Percentiles rank a stretch among this genome's conserved stretches.
Conservation (phyloP, 1,140 invertebrate genomes). For the Homarus americanus region DNA sequence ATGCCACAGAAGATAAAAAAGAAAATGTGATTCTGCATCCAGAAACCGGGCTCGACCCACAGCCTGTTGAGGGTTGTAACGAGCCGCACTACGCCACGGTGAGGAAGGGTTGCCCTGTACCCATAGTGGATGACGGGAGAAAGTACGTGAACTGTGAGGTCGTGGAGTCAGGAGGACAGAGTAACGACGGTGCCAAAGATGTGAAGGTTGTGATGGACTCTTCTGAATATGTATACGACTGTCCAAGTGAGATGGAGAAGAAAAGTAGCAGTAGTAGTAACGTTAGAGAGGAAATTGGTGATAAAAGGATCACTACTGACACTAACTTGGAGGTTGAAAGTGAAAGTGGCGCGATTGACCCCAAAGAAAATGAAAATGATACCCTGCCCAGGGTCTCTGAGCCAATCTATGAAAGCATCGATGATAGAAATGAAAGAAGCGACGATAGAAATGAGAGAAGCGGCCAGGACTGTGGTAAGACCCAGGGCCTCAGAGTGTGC, state of each 20-base stretch:
- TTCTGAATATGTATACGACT: slow-evolving; percentile 37
- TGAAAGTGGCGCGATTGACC: slow-evolving; percentile 17
- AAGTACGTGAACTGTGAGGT: not conserved
- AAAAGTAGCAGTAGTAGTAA: not conserved
- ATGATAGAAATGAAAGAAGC: slow-evolving; percentile 33
- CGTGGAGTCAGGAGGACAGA: not conserved
- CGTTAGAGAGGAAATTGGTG: not conserved
- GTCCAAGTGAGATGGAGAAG: not conserved
- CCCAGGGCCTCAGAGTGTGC: not conserved
- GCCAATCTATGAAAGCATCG: slow-evolving; percentile 62
- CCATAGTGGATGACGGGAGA: slow-evolving; percentile 11
- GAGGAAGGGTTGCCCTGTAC: slow-evolving; percentile 15
- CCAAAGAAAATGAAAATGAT: slow-evolving; percentile 17
- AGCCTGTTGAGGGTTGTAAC: not conserved
- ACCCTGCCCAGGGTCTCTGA: slow-evolving; percentile 16
- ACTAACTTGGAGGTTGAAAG: not conserved
- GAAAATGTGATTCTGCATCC: not conserved
- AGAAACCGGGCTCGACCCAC: not conserved
- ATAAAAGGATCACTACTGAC: not conserved
- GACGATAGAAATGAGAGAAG: slow-evolving; percentile 35
- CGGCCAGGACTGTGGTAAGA: slow-evolving; percentile 61
- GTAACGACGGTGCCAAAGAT: not conserved
- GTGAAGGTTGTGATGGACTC: not conserved
- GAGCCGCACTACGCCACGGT: slow-evolving; percentile 58
- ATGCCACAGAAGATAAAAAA: not conserved